phyloP scores from a whole-genome alignment of 2,113 vertebrate species.

The Neoarius graeffei region DNA sequence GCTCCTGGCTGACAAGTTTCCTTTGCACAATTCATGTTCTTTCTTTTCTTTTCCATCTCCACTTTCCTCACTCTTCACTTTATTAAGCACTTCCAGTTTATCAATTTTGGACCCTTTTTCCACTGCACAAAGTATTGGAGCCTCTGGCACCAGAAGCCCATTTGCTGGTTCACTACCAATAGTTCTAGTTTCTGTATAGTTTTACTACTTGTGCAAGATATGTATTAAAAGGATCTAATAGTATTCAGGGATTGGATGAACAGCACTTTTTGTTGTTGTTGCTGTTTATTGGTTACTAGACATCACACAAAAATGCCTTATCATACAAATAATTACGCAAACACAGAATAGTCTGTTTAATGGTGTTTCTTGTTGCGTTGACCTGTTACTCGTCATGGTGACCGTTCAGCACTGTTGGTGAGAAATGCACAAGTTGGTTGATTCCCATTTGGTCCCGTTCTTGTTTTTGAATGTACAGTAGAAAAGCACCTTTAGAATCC shows the following conservation, averaged over 20 bases:
- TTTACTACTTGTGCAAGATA: background rate
- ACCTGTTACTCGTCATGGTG: background rate
- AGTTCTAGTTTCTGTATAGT: background rate
- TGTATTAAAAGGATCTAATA: background rate
- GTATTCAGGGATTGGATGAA: background rate
- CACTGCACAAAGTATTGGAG: background rate
- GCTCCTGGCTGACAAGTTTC: background rate
- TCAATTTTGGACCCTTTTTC: background rate
- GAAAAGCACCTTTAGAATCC: background rate
- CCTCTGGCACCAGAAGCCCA: background rate
- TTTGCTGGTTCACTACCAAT: background rate
- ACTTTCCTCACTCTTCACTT: background rate
- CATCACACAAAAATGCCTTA: background rate
- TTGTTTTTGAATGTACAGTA: background rate
- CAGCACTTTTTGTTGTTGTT: background rate
- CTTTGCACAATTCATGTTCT: background rate
- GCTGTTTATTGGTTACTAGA: background rate
- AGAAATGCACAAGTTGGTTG: background rate
- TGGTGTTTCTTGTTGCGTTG: background rate
- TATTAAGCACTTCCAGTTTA: background rate
- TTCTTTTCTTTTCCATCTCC: slow-evolving; percentile 36
- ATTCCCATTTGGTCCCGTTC: background rate
- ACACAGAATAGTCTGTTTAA: background rate
- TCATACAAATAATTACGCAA: background rate
- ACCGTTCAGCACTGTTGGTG: background rate